Evolutionary conservation across 2,888 invertebrate species (phyloP).

Genomic region (Phytoseiulus persimilis): DNA sequence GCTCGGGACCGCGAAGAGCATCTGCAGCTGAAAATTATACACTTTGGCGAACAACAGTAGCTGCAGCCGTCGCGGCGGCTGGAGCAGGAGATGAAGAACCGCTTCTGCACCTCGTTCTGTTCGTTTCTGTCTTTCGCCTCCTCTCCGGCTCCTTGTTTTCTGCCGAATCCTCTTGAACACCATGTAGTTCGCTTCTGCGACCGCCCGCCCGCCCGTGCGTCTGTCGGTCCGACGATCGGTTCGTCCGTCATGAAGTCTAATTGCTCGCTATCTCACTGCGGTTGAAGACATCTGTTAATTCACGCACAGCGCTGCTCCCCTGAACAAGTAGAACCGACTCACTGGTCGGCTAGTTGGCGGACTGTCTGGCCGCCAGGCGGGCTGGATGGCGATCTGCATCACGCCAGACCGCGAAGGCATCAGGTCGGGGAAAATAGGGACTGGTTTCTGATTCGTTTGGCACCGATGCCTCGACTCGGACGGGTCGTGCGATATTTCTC

Average conservation of each 20-base stretch:
- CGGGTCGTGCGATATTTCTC: background rate
- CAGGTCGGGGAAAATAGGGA: background rate
- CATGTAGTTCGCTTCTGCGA: background rate
- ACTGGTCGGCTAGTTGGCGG: background rate
- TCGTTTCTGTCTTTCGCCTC: background rate
- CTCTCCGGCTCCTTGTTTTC: background rate
- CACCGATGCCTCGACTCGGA: background rate
- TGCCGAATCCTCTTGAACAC: background rate
- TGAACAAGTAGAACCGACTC: background rate
- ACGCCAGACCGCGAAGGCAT: background rate
- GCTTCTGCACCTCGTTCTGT: background rate
- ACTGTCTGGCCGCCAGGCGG: background rate
- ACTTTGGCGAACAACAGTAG: slow-evolving; percentile 17
- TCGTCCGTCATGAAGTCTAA: slow-evolving; percentile 15
- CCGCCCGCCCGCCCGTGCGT: background rate
- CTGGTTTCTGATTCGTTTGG: background rate
- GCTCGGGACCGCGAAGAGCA: background rate
- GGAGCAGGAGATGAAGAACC: background rate
- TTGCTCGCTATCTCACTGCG: slow-evolving; percentile 34
- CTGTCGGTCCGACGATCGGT: background rate
- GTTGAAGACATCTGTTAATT: slow-evolving; percentile 38
- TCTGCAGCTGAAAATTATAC: slow-evolving; percentile 38
- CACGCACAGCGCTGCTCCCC: slow-evolving; percentile 13
- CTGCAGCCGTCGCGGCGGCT: background rate
- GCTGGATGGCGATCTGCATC: background rate